Evolutionary conservation across 2,888 invertebrate genomes (phyloP), one percentile per base, ranked within the genome.

Genomic region (Cheilosia scutellata): DNA sequence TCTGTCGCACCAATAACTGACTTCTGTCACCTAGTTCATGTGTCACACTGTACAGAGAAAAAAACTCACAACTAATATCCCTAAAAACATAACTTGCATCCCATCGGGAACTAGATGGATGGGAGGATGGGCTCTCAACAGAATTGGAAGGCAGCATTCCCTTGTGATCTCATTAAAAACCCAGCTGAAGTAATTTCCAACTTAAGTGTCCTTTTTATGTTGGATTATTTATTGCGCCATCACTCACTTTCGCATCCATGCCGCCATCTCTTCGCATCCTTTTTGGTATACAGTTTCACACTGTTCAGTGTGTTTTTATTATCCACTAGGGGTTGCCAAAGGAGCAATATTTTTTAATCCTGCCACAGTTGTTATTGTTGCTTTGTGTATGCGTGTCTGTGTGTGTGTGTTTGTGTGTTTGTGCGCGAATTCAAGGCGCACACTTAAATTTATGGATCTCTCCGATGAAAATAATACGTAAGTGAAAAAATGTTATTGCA

Each of bases 161-260:
- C 88, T 80, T 65, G 87, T 88, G 88, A 88, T 88, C 86, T 87
- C 87, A 88, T 87, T 88, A 88, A 88, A 87, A 87, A 86, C 82
- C 87, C 82, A 82, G 82, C 79, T 86, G 86, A 87, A 86, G 84
- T 88, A 88, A 88, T 88, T 88, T 88, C 72, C 77, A 79, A 82
- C 86, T 87, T 87, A 87, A 88, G 87, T 88, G 87, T 88, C 88
- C 87, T 88, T 86, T 79, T 88, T 86, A 77, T 79, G 76, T 79
- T 75, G 82, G 86, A 87, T 87, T 88, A 88, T 88, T 88, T 88
- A 88, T 88, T 87, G 87, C 77, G 70, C 77, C 86, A 86, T 86
- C 80, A 80, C 62, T 86, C 86, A 86, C 80, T 86, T 70, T 86
- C 76, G 72, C 71, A 86, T 86, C 72, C 80, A 84, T 76, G 49